phyloP scores from a whole-genome alignment of 1,140 invertebrate species.

The Choristoneura fumiferana region DNA sequence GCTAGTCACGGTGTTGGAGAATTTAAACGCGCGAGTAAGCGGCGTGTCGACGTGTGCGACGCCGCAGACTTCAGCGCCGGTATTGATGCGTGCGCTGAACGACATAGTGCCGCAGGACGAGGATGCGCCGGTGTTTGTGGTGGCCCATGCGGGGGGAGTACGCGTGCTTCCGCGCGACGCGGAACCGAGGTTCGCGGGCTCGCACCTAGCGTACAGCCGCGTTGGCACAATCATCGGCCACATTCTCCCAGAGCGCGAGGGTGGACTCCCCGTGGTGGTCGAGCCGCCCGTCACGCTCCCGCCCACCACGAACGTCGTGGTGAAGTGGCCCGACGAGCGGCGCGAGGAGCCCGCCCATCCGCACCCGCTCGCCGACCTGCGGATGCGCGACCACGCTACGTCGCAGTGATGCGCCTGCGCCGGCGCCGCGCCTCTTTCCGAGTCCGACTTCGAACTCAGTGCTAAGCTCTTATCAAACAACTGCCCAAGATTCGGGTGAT shows the following conservation, averaged over 20 bases:
- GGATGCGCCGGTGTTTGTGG: conserved; percentile 44
- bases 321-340: conserved; percentile 59
- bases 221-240: conserved; percentile 63
- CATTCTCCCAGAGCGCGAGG: conserved; percentile 68
- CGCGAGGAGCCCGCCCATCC: conserved; percentile 34
- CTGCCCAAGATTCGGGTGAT: conserved; percentile 47
- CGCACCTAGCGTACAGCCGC: conserved; percentile 52
- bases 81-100: conserved; percentile 68
- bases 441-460: conserved; percentile 47
- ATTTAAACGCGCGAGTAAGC: conserved; percentile 83
- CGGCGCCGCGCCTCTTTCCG: conserved; percentile 32
- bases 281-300: conserved; percentile 69
- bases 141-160: conserved; percentile 33
- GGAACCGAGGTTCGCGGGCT: conserved; percentile 27
- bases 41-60: conserved; percentile 79
- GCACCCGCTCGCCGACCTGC: conserved; percentile 55
- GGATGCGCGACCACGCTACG: conserved; percentile 55
- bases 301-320: conserved; percentile 50
- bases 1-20: conserved; percentile 82
- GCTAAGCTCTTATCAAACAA: conserved; percentile 51
- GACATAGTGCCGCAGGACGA: conserved; percentile 54
- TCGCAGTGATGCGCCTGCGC: conserved; percentile 47
- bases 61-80: conserved; percentile 67
- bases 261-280: conserved; percentile 65
- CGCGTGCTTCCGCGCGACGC: conserved; percentile 22